phyloP scores from a whole-genome alignment of 2,888 invertebrate genomes.

The Drosophila stalkeri region DNA sequence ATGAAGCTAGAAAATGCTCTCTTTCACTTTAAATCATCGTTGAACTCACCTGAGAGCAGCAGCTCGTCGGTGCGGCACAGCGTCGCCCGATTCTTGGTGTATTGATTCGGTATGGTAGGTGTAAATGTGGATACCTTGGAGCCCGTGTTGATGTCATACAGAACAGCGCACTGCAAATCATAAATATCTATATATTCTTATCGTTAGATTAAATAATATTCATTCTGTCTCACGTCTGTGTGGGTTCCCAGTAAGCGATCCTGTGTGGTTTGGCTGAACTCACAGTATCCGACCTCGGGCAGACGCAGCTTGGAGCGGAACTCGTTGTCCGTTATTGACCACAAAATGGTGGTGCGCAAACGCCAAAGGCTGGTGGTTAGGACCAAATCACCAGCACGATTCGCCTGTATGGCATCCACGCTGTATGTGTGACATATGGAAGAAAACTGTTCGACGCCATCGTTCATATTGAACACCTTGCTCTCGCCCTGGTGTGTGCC shows the following conservation, averaged over 20 bases:
- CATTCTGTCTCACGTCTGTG: conserved; percentile 86
- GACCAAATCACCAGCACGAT: conserved; percentile 91
- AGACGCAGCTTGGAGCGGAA: conserved; percentile 88
- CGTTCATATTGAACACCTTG: conserved; percentile 93
- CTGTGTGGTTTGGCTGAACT: conserved; percentile 94
- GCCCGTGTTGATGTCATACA: conserved; percentile 95
- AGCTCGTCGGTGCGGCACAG: conserved; percentile 97
- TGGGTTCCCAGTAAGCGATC: conserved; percentile 96
- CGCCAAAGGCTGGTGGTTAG: conserved; percentile 95
- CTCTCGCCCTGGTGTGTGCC: conserved; percentile 97
- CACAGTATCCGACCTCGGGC: conserved; percentile 94
- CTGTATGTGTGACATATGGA: conserved; percentile 94
- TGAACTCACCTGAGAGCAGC: conserved; percentile 90
- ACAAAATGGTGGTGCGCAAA: conserved; percentile 88
- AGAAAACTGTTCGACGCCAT: conserved; percentile 92
- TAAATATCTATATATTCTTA: neutral
- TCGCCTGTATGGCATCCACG: conserved; percentile 92
- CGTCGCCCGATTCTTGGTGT: conserved; percentile 96
- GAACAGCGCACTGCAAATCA: conserved; percentile 84
- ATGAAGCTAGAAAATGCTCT: neutral
- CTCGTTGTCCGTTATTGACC: conserved; percentile 84
- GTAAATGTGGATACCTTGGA: conserved; percentile 90
- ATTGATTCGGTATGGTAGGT: conserved; percentile 95
- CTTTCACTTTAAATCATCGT: neutral
- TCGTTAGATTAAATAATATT: no score